These are phyloP conservation scores for Drosophila murphyi DNA, from an alignment of 1,140 invertebrate species.

Conservation along the genomic window DNA sequence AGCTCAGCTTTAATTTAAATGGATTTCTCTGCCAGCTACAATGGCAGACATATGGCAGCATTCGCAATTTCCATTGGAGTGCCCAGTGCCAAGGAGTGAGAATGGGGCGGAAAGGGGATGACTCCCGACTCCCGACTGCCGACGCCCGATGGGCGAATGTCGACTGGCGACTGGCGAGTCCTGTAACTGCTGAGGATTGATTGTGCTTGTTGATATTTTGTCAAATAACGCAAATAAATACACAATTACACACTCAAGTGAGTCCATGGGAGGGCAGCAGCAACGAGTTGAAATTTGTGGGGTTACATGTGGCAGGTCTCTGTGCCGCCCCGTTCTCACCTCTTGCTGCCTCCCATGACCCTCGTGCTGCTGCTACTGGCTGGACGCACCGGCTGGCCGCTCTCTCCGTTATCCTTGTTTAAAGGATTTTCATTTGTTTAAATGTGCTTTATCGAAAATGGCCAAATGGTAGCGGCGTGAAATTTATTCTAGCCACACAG, in stretches of 20 bases:
- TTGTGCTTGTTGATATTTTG: constrained; percentile 83
- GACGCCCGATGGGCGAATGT: background rate
- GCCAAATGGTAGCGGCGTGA: constrained; percentile 60
- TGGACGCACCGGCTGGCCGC: constrained; percentile 7
- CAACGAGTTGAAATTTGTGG: constrained; percentile 55
- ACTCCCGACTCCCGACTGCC: constrained; percentile 34
- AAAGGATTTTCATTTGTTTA: constrained; percentile 83
- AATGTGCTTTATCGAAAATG: constrained; percentile 82
- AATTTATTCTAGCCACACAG: constrained; percentile 53
- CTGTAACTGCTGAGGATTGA: constrained; percentile 74
- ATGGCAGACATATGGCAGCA: constrained; percentile 78
- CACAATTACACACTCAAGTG: constrained; percentile 83
- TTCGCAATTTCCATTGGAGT: constrained; percentile 64
- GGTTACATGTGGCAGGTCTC: constrained; percentile 51
- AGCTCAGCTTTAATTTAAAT: constrained; percentile 83
- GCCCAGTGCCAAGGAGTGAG: background rate
- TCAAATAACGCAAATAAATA: constrained; percentile 83
- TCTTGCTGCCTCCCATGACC: background rate
- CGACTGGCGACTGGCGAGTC: constrained; percentile 37
- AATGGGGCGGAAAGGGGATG: constrained; percentile 1
- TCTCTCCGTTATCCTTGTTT: constrained; percentile 69
- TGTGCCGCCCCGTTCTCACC: background rate
- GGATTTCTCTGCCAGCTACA: constrained; percentile 64
- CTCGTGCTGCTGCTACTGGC: background rate
- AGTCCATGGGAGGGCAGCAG: constrained; percentile 34